Evolutionary conservation across 2,888 invertebrate species (phyloP).

Genomic region (Acanthoscelides obtectus): DNA sequence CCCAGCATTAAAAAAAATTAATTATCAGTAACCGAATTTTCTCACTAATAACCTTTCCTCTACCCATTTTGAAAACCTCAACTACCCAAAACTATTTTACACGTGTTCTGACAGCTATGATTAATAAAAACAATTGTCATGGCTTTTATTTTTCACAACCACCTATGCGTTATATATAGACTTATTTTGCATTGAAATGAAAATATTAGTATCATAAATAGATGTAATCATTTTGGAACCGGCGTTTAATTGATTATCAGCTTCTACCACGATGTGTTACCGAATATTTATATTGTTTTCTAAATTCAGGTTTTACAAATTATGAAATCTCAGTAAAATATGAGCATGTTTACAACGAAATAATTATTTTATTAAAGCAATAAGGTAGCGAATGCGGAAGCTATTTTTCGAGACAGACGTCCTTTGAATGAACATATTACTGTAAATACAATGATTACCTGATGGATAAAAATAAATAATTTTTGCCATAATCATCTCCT

Average conservation of each 20-base stretch:
- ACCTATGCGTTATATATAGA: no score
- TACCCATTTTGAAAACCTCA: no score
- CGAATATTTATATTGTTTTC: background rate
- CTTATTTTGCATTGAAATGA: no score
- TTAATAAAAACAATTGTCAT: no score
- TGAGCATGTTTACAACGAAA: background rate
- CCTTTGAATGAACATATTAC: background rate
- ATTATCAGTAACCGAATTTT: no score
- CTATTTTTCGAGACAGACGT: background rate
- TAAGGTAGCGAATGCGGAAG: background rate
- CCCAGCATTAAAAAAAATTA: no score
- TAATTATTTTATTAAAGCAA: background rate
- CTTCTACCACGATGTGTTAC: background rate
- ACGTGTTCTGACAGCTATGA: background rate
- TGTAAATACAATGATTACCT: background rate
- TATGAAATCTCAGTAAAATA: background rate
- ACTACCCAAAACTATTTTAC: background rate
- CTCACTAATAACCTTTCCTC: no score
- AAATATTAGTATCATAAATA: background rate
- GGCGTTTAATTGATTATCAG: background rate
- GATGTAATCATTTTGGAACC: background rate
- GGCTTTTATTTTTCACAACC: no score
- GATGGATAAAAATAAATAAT: background rate
- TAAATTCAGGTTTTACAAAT: background rate
- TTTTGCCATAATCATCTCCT: no score